Base-by-base conservation (phyloP, 2,888 invertebrate genomes). In the Ariolimax columbianus region DNA sequence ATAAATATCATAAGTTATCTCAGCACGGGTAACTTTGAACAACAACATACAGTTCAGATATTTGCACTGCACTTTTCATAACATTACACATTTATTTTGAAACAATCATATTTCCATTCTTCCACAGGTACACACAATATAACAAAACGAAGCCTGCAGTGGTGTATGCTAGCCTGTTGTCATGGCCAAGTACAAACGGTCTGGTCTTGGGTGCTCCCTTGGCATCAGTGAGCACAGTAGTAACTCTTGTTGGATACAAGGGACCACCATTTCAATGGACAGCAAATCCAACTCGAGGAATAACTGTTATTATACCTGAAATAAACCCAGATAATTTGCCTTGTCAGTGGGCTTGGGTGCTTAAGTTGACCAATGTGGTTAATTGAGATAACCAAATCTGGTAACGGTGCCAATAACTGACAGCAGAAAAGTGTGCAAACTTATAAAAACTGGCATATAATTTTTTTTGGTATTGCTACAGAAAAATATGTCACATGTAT, bases 151-250 rank as follows among this genome's bases (percentile, higher is more conserved):
- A 66, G 19, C 87, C 86, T 11, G 88, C 87, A 47, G 86, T 86
- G 63, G 95, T 97, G n/a, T 97, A 96, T 93, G 97, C 96, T 0
- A 96, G 96, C 77, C 94, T 96, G 33, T 94, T 97, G 55, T 93
- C 95, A 2, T 97, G 97, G 97, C 97, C 97, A 0, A 92, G 93
- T 40, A 94, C 95, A 72, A 95, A 95, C 86, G 91, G 94, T 33
- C 93, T 97, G 19, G 89, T 93, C 36, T 93, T 96, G 17, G 95
- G 95, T 87, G 94, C 95, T 0, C 91, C 95, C 1, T 91, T 92
- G 9, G 85, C 91, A 3, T 88, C 94, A 30, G 85, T 90, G 1
- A 88, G 91, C 3, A 93, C 94, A 1, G 91, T 90, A 66, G 94
- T 96, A 66, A 90, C 89, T 14, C 89, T 96, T 88, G 93, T 96